Base-by-base conservation (phyloP, 2,113 vertebrate genomes). In the Aptenodytes forsteri region DNA sequence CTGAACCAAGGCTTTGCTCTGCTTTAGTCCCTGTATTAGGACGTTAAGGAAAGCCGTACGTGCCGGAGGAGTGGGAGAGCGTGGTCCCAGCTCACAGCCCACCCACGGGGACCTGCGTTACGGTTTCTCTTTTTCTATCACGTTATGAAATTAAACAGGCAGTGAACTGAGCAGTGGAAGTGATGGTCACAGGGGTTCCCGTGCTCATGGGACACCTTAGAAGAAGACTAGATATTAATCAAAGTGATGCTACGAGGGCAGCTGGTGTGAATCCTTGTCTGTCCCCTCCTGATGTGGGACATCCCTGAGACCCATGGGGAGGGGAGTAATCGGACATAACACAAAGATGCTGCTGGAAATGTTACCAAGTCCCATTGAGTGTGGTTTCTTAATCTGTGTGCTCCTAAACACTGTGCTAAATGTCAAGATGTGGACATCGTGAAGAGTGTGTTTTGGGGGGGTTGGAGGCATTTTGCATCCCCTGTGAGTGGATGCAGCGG, bases 401-500 rank as follows among this genome's bases (percentile, higher is more conserved):
- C 16, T 83, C 9, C 27, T 71, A 26, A 71, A n/a, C 14, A 3
- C 34, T 7, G 4, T 14, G 36, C 27, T 65, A 13, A 29, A 16
- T 21, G 36, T 42, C 49, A 38, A 50, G 76, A 6, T 34, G 58
- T 34, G 34, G 29, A 11, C 25, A 14, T 72, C 0, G 2, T 16
- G 20, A 65, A 16, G 25, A 26, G 34, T 18, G 32, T 38, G 14
- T 58, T 64, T 44, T 21, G 15, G 6, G 4, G 11, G 5, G 10
- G 13, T 8, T 42, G 65, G 40, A 55, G 55, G n/a, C 0, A 0
- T 42, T 82, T 55, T 70, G 49, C n/a, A 19, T 56, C 25, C 42
- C 22, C 25, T 62, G 34, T 0, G 5, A 69, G 42, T 0, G 3
- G 36, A 38, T 44, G 23, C 2, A 2, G 47, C 3, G 2, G 29